Base-by-base conservation (phyloP, 2,797 vertebrate genomes). In the Kryptopterus vitreolus region DNA sequence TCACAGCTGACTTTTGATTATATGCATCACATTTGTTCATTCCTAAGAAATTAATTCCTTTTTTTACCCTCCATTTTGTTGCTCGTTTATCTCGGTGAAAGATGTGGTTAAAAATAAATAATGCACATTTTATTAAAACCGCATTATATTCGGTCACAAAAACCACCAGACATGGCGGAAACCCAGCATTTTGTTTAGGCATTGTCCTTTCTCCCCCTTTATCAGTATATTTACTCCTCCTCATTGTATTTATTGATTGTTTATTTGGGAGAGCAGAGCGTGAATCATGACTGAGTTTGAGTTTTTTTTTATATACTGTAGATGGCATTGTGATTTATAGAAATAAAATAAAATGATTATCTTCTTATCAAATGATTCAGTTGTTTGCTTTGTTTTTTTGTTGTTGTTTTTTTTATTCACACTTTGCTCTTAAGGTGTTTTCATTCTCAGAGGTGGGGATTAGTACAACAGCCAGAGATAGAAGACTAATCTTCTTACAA, bases 321-420 rank as follows among this genome's bases (percentile, higher is more conserved):
- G 58, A 78, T 33, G 3, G 24, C 26, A 58, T 50, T 26, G 31
- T 73, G 68, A 58, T 81, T 76, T 81, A 55, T 70, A 71, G 48
- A 71, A 71, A 63, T 59, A 13, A 53, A 72, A 65, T 72, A 72
- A 72, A 72, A 3, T 18, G 9, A 18, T 46, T 72, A 65, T 43
- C 70, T 78, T 73, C 55, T 65, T 71, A 72, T 63, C 43, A 29
- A 76, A 46, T 65, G 4, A 20, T 52, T 50, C 3, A 8, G 7
- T 3, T 62, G 22, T 53, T 7, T 33, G 16, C 38, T 7, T 26
- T 65, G 9, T 38, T 18, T n/a, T 10, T 5, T 22, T n/a, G 31
- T 18, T 18, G 68, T 2, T 1, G 13, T 26, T 15, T 12, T 22
- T 62, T 33, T 43, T 43, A 43, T 43, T 43, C 5, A 38, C 38